Conservation (phyloP, 2,797 vertebrate genomes). For the Pogonophryne albipinna region DNA sequence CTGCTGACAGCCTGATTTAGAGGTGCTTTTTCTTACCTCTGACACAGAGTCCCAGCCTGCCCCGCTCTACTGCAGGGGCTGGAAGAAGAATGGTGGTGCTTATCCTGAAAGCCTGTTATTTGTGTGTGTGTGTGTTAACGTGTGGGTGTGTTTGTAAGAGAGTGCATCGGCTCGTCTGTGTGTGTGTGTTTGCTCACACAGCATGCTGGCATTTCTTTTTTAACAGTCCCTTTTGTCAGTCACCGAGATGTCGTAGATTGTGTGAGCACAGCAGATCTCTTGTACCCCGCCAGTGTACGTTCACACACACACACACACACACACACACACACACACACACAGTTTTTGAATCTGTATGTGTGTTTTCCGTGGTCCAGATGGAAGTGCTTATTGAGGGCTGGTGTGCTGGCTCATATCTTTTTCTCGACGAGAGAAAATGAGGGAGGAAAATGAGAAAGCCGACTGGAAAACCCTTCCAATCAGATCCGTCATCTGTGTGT, state of each 20-base stretch:
- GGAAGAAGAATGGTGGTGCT: constrained; percentile 72
- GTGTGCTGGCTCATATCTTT: constrained; percentile 78
- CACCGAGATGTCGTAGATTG: constrained; percentile 76
- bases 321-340: too few species aligned
- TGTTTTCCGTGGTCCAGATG: constrained; percentile 79
- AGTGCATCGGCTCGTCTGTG: constrained; percentile 32
- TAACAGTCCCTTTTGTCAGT: constrained; percentile 76
- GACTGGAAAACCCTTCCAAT: constrained; percentile 81
- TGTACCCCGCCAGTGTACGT: constrained; percentile 61
- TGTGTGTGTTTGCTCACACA: constrained; percentile 67
- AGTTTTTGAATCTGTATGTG: constrained; percentile 44
- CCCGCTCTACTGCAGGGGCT: constrained; percentile 56
- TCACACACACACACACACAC: constrained; percentile 37
- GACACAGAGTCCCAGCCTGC: constrained; percentile 69
- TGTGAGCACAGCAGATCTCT: constrained; percentile 74
- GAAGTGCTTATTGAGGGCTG: constrained; percentile 81
- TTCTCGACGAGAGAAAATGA: constrained; percentile 66
- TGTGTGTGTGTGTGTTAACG: constrained; percentile 50
- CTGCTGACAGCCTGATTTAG: constrained; percentile 75
- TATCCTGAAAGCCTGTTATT: constrained; percentile 78
- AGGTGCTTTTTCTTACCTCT: constrained; percentile 74
- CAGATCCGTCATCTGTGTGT: constrained; percentile 78
- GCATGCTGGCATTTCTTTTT: constrained; percentile 74
- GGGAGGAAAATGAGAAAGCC: constrained; percentile 60
- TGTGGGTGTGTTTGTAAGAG: constrained; percentile 22